Evolutionary conservation across 2,888 invertebrate genomes (phyloP).

Genomic region (Aelia acuminata): DNA sequence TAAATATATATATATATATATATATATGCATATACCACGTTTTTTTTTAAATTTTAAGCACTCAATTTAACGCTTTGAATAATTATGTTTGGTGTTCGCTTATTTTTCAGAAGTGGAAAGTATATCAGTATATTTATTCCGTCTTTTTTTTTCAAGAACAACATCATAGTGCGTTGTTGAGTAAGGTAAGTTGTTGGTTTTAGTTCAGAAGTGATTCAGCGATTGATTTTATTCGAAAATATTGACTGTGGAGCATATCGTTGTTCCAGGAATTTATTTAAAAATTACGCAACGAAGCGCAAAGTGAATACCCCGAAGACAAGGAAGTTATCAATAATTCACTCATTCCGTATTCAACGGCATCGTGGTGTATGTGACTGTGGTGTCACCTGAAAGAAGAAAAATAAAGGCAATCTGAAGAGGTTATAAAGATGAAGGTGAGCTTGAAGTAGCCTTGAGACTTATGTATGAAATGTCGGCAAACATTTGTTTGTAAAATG

Average conservation of each 20-base stretch:
- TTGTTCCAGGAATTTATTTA: neutral
- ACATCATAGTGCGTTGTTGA: neutral
- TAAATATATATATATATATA: too few relatives aligned
- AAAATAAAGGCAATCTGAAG: neutral
- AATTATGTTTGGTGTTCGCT: neutral
- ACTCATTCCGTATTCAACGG: conserved; percentile 23
- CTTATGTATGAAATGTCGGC: neutral
- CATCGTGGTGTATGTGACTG: conserved; percentile 7
- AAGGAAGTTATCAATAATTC: conserved; percentile 22
- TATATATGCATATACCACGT: too few relatives aligned
- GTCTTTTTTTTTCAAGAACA: neutral
- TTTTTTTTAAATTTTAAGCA: too few relatives aligned
- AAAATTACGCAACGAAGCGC: neutral
- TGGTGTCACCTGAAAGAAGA: neutral
- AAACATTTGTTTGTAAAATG: neutral
- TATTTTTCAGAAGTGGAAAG: neutral
- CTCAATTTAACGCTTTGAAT: too few relatives aligned
- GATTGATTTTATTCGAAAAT: conserved; percentile 13
- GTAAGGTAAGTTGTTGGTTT: neutral
- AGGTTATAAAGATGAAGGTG: neutral
- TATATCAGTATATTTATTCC: too few relatives aligned
- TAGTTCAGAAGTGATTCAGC: neutral
- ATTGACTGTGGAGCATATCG: neutral
- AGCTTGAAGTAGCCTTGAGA: neutral
- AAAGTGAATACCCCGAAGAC: conserved; percentile 17